Evolutionary conservation across 1,140 invertebrate genomes (phyloP), one percentile per base, ranked within the genome.

Genomic region (Heliconius melpomene): DNA sequence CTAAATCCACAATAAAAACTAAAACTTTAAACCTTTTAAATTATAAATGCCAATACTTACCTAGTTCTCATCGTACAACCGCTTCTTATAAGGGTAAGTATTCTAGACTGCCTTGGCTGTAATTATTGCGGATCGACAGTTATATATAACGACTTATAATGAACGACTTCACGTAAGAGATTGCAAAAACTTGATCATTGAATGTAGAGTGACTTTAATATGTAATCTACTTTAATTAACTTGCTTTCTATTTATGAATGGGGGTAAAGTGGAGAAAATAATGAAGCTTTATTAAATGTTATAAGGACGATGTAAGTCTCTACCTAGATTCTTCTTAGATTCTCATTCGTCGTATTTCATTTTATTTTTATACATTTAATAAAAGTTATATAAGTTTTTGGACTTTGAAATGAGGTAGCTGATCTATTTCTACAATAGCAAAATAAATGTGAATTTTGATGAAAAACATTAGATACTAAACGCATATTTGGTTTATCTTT

Each of bases 91-190:
- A 66, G 60, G 26, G 26, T 66, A 66, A 26, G 23, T 13, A 29
- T 66, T 66, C 60, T 66, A 66, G 60, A 29, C 60, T 29, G 60
- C 60, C 60, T 66, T 66, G 60, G 26, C 60, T 66, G 26, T 29
- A 66, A 66, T 66, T 66, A 75, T 57, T 79, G 72, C 77, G 46
- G 70, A 74, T 79, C 79, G 60, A 72, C 79, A 80, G 78, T 83
- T 79, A 78, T 78, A 74, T 77, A 70, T 80, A 80, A 83, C 77
- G 70, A 80, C 79, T 77, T 54, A 32, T 72, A 83, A 83, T 83
- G 76, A 80, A 71, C 60, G 76, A 73, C 82, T 80, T 80, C 79
- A 60, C 74, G 78, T 82, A 66, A 29, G 60, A 26, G 60, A 26
- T 66, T 26, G 60, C 60, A 66, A 66, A 66, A 66, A 66, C 23